These are phyloP conservation scores for Caenorhabditis brenneri DNA, from an alignment of 1,140 invertebrate species.

Conservation along the genomic window DNA sequence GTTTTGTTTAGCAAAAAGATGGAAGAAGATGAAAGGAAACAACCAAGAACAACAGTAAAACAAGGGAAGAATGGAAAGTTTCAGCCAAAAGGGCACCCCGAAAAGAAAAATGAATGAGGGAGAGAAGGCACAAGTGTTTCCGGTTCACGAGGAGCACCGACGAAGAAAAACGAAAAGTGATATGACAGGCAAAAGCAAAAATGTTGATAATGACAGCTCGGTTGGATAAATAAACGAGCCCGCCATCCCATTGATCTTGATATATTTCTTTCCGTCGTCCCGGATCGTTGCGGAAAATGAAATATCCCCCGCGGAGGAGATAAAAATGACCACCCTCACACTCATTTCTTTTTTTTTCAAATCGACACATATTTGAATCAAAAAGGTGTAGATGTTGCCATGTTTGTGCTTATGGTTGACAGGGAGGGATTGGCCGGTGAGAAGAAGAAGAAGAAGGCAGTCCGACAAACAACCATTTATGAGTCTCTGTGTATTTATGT, in stretches of 20 bases:
- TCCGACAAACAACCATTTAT: constrained; percentile 31
- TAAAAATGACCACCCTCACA: neutral
- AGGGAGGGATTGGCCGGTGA: neutral
- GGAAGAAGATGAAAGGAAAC: neutral
- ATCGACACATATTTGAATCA: neutral
- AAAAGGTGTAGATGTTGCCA: neutral
- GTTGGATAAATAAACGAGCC: constrained; percentile 19
- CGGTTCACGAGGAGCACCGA: neutral
- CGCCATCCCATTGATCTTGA: constrained; percentile 27
- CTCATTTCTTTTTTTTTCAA: neutral
- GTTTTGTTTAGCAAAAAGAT: neutral
- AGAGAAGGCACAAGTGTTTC: neutral
- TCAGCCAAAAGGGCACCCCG: neutral
- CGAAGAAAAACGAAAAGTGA: constrained; percentile 4
- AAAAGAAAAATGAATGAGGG: neutral
- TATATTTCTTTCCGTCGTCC: neutral
- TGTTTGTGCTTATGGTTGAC: neutral
- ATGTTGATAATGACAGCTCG: constrained; percentile 39
- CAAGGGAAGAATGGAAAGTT: neutral
- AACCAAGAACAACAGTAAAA: neutral
- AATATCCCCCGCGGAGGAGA: neutral
- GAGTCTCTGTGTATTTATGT: constrained; percentile 34
- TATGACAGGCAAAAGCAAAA: constrained; percentile 16
- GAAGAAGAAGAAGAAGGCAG: neutral
- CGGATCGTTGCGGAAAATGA: constrained; percentile 18